phyloP scores from a whole-genome alignment of 1,140 invertebrate species.

The Drosophila chauvacae region DNA sequence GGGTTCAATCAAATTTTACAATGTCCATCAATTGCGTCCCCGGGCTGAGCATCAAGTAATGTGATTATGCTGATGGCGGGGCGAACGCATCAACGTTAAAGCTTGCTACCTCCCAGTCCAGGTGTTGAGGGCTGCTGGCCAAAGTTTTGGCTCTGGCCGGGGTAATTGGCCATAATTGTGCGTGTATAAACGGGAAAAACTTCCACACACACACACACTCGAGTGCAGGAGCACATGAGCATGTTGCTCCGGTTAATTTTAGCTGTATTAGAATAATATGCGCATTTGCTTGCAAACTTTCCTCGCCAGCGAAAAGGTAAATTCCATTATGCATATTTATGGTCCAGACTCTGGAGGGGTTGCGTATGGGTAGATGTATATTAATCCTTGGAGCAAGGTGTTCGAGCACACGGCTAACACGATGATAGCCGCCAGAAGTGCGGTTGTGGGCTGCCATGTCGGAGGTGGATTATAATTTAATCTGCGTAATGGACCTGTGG shows the following conservation, averaged over 20 bases:
- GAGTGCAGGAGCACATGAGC: conserved; percentile 23
- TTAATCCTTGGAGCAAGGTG: conserved; percentile 47
- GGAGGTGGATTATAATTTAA: conserved; percentile 44
- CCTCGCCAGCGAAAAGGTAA: conserved; percentile 66
- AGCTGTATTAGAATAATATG: conserved; percentile 78
- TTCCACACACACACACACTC: conserved; percentile 32
- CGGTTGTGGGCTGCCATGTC: conserved; percentile 20
- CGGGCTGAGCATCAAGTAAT: conserved; percentile 66
- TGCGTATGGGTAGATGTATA: conserved; percentile 21
- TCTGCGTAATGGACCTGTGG: conserved; percentile 34
- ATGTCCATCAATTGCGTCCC: conserved; percentile 63
- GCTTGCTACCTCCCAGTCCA: conserved; percentile 30
- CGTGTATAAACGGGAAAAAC: conserved; percentile 65
- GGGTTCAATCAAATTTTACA: conserved; percentile 73
- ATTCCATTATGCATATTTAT: conserved; percentile 80
- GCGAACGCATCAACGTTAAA: conserved; percentile 63
- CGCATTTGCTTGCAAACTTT: conserved; percentile 81
- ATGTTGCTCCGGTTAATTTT: conserved; percentile 63
- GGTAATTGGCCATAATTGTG: conserved; percentile 68
- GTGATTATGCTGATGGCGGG: conserved; percentile 70
- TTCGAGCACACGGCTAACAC: conserved; percentile 46
- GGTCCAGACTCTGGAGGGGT: conserved; percentile 34
- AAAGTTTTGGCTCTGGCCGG: conserved; percentile 42
- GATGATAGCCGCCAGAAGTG: conserved; percentile 18
- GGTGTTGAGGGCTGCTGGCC: conserved; percentile 46